A percentile compares a stretch with the other conserved stretches of the same genome.
phyloP scores from a whole-genome alignment of 2,113 vertebrate species.

The Chlamydotis undulata region DNA sequence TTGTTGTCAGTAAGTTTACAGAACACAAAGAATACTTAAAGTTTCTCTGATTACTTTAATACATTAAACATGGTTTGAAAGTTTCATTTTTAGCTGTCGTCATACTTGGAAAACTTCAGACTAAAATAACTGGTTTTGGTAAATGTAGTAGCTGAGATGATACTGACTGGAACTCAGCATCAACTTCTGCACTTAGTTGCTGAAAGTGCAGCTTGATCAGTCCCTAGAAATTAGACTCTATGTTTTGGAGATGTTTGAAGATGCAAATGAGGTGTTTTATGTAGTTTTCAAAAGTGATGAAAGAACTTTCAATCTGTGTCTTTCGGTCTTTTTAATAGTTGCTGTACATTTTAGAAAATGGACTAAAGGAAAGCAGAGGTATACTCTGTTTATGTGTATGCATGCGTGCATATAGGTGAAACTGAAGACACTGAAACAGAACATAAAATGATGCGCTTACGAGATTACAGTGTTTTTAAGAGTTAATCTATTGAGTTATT shows the following conservation, averaged over 20 bases:
- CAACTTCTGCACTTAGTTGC: neutral
- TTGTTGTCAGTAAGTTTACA: neutral
- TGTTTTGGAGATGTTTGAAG: neutral
- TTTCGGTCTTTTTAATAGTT: neutral
- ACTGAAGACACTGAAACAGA: neutral
- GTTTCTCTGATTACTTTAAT: neutral
- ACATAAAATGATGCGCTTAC: neutral
- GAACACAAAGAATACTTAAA: neutral
- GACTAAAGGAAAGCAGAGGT: neutral
- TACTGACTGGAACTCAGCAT: neutral
- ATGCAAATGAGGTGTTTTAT: neutral
- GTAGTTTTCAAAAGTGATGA: neutral
- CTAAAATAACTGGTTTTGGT: neutral
- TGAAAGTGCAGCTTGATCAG: neutral
- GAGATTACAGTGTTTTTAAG: neutral
- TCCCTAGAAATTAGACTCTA: fast-evolving
- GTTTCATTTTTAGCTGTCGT: neutral
- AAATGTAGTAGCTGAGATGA: neutral
- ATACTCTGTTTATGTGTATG: neutral
- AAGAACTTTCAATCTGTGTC: neutral
- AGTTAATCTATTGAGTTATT: neutral
- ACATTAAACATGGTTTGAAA: neutral
- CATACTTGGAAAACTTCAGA: neutral
- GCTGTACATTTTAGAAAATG: neutral
- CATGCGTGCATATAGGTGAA: neutral